Evolutionary conservation across 2,113 vertebrate species (phyloP), one percentile per base, ranked within the genome.

Genomic region (Phyllostomus hastatus): DNA sequence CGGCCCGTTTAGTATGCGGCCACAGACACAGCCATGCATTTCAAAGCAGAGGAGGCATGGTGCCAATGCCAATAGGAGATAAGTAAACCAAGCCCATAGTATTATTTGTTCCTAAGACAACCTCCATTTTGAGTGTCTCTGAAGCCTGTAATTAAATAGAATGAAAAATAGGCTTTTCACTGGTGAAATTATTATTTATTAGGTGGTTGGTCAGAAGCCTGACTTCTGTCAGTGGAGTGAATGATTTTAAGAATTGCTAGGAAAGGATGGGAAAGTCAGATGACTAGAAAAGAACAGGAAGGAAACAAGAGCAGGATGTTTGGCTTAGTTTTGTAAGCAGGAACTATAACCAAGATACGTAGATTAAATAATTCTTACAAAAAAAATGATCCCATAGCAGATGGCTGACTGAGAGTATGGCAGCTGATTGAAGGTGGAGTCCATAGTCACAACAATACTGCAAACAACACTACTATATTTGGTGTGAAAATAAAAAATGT

Each of bases 51-150:
- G 78, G 69, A 95, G 95, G 95, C 95, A 94, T 91, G 1, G 54
- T 91, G 96, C 97, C 97, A 97, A 86, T 15, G 57, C 91, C 97
- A 94, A 91, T 43, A 94, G 82, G 73, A 79, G 66, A 88, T 66
- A 93, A 97, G 93, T 66, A 94, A 97, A 94, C 89, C 78, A 59
- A 96, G 85, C 94, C 76, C 91, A 92, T 89, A 86, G 93, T 87
- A 95, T 95, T 93, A 95, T 97, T 96, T 97, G 86, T 96, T 91
- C 83, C 73, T 64, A 70, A 96, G 95, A 96, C 79, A 97, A 50
- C 83, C 96, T 93, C 83, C 95, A 97, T 98, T 97, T 80, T 97
- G 91, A 96, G 79, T 95, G 95, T 97, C 94, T 97, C 90, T 91
- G 67, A 97, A 96, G 89, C 54, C 95, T 95, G 72, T 91, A 95